Conservation (phyloP, 1,140 invertebrate species). For the Paralvinella palmiformis region DNA sequence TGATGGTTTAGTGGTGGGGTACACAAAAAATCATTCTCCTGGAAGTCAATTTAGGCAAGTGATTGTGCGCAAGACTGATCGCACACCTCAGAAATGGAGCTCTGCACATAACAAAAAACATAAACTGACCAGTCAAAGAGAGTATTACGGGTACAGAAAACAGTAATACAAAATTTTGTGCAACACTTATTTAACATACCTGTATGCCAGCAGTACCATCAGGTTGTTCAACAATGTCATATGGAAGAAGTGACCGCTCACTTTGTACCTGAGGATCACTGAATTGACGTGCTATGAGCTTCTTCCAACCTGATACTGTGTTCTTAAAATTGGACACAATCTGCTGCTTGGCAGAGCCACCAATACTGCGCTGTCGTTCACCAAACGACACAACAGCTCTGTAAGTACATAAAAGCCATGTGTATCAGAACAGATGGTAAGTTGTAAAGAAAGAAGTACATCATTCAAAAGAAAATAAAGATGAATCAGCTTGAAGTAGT, state of each 20-base stretch:
- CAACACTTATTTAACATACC: constrained; percentile 52
- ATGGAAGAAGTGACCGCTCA: constrained; percentile 72
- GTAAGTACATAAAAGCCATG: constrained; percentile 44
- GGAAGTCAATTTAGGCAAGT: too few species aligned
- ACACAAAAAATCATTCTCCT: too few species aligned
- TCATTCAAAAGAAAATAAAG: too few species aligned
- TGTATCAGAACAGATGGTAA: too few species aligned
- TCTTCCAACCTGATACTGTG: constrained; percentile 89
- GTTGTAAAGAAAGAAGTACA: constrained; percentile 9
- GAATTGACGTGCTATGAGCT: constrained; percentile 76
- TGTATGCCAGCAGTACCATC: constrained; percentile 73
- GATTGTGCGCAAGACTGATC: too few species aligned
- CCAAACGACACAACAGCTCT: constrained; percentile 94
- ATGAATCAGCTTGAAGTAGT: too few species aligned
- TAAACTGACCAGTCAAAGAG: too few species aligned
- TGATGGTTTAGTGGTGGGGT: too few species aligned
- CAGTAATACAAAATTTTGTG: too few species aligned
- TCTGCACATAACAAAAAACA: too few species aligned
- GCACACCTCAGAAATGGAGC: too few species aligned
- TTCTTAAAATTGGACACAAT: constrained; percentile 96
- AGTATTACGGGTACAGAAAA: too few species aligned
- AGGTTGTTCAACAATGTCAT: constrained; percentile 61
- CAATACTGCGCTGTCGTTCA: constrained; percentile 83
- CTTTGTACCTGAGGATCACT: constrained; percentile 78
- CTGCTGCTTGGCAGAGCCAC: constrained; percentile 94